Conservation (phyloP, 2,888 invertebrate genomes). For the Drosophila macrospina region DNA sequence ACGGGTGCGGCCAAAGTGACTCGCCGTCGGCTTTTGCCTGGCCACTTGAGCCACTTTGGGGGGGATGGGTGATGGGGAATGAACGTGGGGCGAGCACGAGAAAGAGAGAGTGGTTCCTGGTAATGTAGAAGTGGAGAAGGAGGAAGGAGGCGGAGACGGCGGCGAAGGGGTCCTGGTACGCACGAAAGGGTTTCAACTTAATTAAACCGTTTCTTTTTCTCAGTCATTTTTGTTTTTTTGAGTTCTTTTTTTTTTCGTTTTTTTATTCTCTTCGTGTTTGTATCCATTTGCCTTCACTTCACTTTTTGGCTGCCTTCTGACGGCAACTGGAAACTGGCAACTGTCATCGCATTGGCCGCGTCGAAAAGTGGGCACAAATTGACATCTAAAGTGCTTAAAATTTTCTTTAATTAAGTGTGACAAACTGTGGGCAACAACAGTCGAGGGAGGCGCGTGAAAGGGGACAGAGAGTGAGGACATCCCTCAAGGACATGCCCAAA, state of each 20-base stretch:
- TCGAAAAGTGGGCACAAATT: conserved; percentile 77
- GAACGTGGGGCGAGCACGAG: too few species aligned
- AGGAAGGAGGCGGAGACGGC: conserved; percentile 1
- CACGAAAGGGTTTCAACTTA: conserved; percentile 81
- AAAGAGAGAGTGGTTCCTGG: neutral
- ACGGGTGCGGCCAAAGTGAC: conserved; percentile 56
- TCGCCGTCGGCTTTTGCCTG: conserved; percentile 54
- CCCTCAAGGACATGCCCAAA: conserved; percentile 7
- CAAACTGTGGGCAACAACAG: conserved; percentile 74
- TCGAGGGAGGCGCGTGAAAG: neutral
- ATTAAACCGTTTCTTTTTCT: conserved; percentile 72
- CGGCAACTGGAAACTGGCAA: conserved; percentile 63
- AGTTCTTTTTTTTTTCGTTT: conserved; percentile 28
- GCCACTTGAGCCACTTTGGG: conserved; percentile 72
- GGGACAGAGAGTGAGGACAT: neutral
- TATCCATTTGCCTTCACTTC: conserved; percentile 32
- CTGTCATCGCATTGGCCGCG: conserved; percentile 73
- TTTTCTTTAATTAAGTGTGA: conserved; percentile 82
- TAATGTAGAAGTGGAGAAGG: neutral
- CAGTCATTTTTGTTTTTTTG: conserved; percentile 39
- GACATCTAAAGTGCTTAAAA: conserved; percentile 81
- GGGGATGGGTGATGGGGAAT: conserved; percentile 5
- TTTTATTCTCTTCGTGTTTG: conserved; percentile 17
- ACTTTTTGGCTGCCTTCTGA: conserved; percentile 51
- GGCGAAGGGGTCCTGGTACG: conserved; percentile 54